Evolutionary conservation across 2,113 vertebrate genomes (phyloP).

Genomic region (Arvicanthis niloticus): DNA sequence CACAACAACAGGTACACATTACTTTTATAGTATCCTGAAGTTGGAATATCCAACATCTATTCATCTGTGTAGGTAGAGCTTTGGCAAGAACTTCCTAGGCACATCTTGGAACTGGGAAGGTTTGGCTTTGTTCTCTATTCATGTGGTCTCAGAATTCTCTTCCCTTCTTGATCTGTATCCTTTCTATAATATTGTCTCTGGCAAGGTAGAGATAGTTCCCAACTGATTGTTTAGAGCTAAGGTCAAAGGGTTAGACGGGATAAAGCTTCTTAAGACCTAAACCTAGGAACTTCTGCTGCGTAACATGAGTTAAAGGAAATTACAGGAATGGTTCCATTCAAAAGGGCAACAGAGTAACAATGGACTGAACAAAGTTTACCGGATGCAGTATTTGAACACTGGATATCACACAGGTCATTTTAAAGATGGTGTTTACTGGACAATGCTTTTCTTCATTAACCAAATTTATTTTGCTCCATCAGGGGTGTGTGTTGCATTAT

Average conservation of each 20-base stretch:
- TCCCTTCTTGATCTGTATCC: background rate
- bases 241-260: background rate
- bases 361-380: background rate
- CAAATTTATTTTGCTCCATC: slow-evolving; percentile 1
- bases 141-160: background rate
- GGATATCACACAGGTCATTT: background rate
- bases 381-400: background rate
- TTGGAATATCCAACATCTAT: background rate
- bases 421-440: background rate
- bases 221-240: background rate
- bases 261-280: background rate
- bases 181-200: background rate
- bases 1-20: background rate
- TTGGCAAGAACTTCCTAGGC: background rate
- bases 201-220: background rate
- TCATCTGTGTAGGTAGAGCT: background rate
- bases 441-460: background rate
- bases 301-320: background rate
- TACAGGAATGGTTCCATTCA: background rate
- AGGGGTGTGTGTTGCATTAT: background rate
- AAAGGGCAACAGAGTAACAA: background rate
- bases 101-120: background rate
- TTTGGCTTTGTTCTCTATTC: background rate
- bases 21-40: background rate
- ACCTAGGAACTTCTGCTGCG: background rate